Conservation (phyloP, 2,113 vertebrate species). For the Corythoichthys haematopterus region DNA sequence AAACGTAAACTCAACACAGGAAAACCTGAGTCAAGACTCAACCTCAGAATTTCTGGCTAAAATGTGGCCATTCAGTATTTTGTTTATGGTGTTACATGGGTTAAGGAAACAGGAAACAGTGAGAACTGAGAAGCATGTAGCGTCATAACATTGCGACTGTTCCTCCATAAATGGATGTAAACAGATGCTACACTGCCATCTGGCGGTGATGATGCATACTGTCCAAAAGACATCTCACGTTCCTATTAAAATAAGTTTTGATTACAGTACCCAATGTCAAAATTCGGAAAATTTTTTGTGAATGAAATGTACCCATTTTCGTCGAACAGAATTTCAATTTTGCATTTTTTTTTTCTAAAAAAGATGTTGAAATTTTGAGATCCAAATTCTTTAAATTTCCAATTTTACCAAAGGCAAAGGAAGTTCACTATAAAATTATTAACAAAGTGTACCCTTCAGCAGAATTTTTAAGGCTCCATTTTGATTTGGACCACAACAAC, state of each 20-base stretch:
- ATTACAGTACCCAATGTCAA: background rate
- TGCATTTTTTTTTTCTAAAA: too few species aligned
- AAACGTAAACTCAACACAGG: background rate
- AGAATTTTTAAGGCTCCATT: too few species aligned
- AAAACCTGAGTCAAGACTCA: background rate
- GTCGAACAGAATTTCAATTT: too few species aligned
- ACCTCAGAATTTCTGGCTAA: background rate
- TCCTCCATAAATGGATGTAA: conserved; percentile 9
- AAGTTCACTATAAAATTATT: too few species aligned
- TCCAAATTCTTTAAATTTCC: too few species aligned
- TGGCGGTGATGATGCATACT: conserved; percentile 34
- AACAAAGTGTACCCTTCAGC: too few species aligned
- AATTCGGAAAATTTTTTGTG: too few species aligned
- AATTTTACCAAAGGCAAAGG: too few species aligned
- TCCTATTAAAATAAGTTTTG: background rate
- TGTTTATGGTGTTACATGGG: background rate
- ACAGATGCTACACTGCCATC: conserved; percentile 61
- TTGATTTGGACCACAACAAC: too few species aligned
- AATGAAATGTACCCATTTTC: too few species aligned
- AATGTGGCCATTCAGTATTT: background rate
- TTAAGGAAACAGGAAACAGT: background rate
- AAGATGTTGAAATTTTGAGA: too few species aligned
- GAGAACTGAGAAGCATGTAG: conserved; percentile 1
- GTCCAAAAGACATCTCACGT: background rate
- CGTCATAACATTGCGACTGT: conserved; percentile 5